Percentiles rank a stretch among this genome's conserved stretches.
These are phyloP conservation scores for Leptonema lineaticorne DNA, from an alignment of 1,140 invertebrate genomes.

Conservation along the genomic window DNA sequence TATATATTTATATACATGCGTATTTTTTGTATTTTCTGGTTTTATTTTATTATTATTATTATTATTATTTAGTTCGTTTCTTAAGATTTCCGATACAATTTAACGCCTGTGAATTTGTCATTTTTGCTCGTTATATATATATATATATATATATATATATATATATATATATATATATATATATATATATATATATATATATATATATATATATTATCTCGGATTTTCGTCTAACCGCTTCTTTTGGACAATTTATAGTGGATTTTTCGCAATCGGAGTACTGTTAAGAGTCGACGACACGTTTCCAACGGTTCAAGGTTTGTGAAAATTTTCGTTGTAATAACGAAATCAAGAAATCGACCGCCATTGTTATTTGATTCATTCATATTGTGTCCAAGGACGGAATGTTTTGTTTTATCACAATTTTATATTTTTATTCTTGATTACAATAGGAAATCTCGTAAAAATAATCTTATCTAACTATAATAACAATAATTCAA, in stretches of 20 bases:
- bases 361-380: not conserved
- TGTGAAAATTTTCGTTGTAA: not conserved
- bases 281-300: conserved; percentile 13
- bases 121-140: not conserved
- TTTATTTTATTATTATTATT: no score
- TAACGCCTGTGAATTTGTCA: not conserved
- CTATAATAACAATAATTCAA: no score
- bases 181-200: no score
- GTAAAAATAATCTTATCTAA: no score
- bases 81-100: not conserved
- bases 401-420: not conserved
- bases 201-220: no score
- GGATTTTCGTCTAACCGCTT: no score
- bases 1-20: not conserved
- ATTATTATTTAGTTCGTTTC: no score
- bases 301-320: conserved; percentile 18
- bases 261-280: not conserved
- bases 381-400: conserved; percentile 2
- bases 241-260: not conserved
- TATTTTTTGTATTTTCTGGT: not conserved
- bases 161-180: no score
- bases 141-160: no score
- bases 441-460: no score
- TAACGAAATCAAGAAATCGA: not conserved
- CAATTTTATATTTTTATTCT: no score